Percentiles rank a stretch among this genome's conserved stretches.
phyloP scores from a whole-genome alignment of 2,113 vertebrate genomes.

The Pollachius pollachius region DNA sequence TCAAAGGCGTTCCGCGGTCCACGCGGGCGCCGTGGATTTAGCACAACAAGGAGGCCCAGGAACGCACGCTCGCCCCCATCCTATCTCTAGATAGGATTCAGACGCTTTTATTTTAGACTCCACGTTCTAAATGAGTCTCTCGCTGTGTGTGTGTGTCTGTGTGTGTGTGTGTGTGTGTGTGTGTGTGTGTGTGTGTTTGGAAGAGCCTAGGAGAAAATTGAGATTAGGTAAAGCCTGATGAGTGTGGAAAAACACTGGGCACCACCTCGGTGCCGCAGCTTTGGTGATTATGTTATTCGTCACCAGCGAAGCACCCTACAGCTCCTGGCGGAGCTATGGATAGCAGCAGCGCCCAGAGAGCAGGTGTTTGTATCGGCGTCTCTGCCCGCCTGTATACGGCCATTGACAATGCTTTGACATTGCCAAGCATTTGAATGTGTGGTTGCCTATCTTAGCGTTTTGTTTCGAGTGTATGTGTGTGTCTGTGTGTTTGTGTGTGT shows the following conservation, averaged over 20 bases:
- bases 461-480: no score
- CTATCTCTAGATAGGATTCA: constrained; percentile 19
- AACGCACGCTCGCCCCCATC: constrained; percentile 32
- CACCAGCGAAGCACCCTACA: background rate
- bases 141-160: background rate
- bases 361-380: no score
- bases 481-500: no score
- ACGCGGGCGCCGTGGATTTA: constrained; percentile 8
- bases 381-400: no score
- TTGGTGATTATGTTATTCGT: background rate
- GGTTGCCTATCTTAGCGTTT: no score
- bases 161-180: constrained; percentile 7
- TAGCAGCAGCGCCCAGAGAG: no score
- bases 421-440: no score
- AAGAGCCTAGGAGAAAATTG: constrained; percentile 2
- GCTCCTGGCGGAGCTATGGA: no score
- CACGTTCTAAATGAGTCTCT: constrained; percentile 24
- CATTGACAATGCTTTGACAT: no score
- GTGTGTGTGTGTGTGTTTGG: no score
- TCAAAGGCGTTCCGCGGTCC: constrained; percentile 18
- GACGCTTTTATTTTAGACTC: background rate
- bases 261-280: constrained; percentile 1
- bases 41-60: constrained; percentile 1
- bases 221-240: constrained; percentile 19
- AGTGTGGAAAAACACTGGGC: constrained; percentile 6